These are phyloP conservation scores for Leptinotarsa texana DNA, from an alignment of 1,140 invertebrate genomes.

Conservation along the genomic window DNA sequence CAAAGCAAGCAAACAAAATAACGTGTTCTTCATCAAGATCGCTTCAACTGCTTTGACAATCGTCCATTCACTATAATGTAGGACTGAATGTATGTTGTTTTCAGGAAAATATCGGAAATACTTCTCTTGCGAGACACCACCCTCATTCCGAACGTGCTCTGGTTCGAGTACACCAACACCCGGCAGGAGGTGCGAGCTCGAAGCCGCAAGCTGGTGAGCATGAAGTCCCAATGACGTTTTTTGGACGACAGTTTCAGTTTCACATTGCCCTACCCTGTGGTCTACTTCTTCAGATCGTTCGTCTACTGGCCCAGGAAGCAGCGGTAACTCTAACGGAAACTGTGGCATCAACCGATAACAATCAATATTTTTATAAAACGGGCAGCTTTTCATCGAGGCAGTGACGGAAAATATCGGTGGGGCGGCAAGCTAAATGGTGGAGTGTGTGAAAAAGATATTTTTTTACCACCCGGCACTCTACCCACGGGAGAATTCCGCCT, in stretches of 20 bases:
- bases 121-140: slow-evolving; percentile 87
- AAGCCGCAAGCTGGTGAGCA: slow-evolving; percentile 80
- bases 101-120: slow-evolving; percentile 84
- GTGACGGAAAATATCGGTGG: not conserved
- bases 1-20: too few species aligned
- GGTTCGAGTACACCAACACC: slow-evolving; percentile 93
- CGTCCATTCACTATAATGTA: too few species aligned
- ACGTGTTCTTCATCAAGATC: too few species aligned
- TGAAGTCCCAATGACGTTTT: slow-evolving; percentile 85
- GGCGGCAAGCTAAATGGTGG: too few species aligned
- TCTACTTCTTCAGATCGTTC: slow-evolving; percentile 44
- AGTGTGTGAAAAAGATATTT: not conserved
- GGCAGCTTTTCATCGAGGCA: slow-evolving; percentile 14
- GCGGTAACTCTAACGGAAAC: slow-evolving; percentile 31
- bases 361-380: slow-evolving; percentile 25
- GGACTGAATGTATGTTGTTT: slow-evolving; percentile 35
- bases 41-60: too few species aligned
- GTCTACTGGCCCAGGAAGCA: slow-evolving; percentile 48
- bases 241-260: slow-evolving; percentile 50
- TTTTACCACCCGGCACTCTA: not conserved
- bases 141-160: slow-evolving; percentile 89
- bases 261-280: slow-evolving; percentile 38
- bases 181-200: slow-evolving; percentile 77
- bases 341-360: slow-evolving; percentile 11
- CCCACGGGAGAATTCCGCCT: not conserved